Evolutionary conservation across 1,140 invertebrate species (phyloP).

Genomic region (Zaprionus lachaisei): DNA sequence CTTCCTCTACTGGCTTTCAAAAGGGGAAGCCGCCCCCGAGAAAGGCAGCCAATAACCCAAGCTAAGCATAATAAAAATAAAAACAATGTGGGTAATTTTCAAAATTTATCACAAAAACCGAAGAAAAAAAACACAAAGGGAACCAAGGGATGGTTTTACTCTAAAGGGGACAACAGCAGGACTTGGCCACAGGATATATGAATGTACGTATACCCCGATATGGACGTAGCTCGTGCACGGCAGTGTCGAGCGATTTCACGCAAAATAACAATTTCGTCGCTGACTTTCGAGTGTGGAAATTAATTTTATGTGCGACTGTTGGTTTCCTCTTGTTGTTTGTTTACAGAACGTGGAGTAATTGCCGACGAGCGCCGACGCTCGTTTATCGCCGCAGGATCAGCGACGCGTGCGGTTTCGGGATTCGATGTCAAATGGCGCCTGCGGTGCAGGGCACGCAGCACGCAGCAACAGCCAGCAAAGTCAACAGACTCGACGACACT

Average conservation of each 20-base stretch:
- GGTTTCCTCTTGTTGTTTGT: constrained; percentile 44
- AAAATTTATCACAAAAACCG: constrained; percentile 53
- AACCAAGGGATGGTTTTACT: constrained; percentile 58
- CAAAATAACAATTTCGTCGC: constrained; percentile 74
- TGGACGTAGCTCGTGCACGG: not conserved
- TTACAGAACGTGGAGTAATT: constrained; percentile 79
- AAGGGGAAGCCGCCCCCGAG: constrained; percentile 45
- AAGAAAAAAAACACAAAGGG: not conserved
- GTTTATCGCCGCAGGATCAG: constrained; percentile 41
- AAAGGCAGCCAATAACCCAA: constrained; percentile 64
- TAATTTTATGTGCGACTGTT: constrained; percentile 68
- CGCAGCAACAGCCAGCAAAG: constrained; percentile 33
- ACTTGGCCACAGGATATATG: constrained; percentile 7
- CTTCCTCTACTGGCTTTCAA: not conserved
- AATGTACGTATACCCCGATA: constrained; percentile 21
- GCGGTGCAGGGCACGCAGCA: constrained; percentile 21
- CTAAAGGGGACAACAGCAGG: constrained; percentile 29
- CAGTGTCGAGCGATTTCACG: constrained; percentile 62
- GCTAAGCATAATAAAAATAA: constrained; percentile 39
- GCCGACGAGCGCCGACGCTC: constrained; percentile 55
- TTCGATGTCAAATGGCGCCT: constrained; percentile 41
- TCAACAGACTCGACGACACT: constrained; percentile 39
- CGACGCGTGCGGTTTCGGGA: constrained; percentile 46
- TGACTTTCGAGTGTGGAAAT: constrained; percentile 66
- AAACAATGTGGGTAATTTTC: constrained; percentile 67